Base-by-base conservation (phyloP, 2,797 vertebrate genomes). In the Rousettus madagascariensis region DNA sequence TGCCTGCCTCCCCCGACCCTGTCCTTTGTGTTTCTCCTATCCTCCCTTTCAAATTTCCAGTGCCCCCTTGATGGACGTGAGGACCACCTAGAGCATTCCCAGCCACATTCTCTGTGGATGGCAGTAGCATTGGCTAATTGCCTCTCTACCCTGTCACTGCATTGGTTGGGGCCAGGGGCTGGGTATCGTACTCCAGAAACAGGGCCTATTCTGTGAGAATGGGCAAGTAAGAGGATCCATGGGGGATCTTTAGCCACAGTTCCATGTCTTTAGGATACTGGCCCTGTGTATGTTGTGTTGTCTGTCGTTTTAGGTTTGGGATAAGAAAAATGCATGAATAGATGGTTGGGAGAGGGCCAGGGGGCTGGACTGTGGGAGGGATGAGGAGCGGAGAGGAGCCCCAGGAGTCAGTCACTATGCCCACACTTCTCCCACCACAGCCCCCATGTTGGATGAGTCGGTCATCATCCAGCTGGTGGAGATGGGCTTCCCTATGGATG, bases 401-500 rank as follows among this genome's bases (percentile, higher is more conserved):
- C 53, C 2, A 4, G 24, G 43, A 65, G 43, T 65, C 33, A 12
- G 66, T 89, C 78, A 74, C 33, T 3, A 30, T 65, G 19, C 51
- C 94, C 24, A 2, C 91, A 20, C 94, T 57, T 55, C 95, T 93
- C 95, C 98, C 86, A 19, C 79, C 49, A 15, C 97, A 99, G 99
- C 99, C 82, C 99, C 99, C 69, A 99, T 99, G 97, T 97, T 99
- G 75, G 99, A 99, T 41, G 99, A 99, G 97, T 99, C 99, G 0
- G 99, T 99, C 22, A 99, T 99, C 97, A 99, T 99, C 92, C 99
- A 99, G 98, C 98, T 99, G 38, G 99, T 99, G 97, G 99, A 99
- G 98, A 99, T 99, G 99, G 99, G 99, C 87, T 99, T 99, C 97
- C 99, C 99, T 0, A 98, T 99, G 97, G 99, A 99, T 38, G 99